A percentile compares a stretch with the other conserved stretches of the same genome.
Evolutionary conservation across 1,140 invertebrate species (phyloP).

Genomic region (Drosophila parvula): DNA sequence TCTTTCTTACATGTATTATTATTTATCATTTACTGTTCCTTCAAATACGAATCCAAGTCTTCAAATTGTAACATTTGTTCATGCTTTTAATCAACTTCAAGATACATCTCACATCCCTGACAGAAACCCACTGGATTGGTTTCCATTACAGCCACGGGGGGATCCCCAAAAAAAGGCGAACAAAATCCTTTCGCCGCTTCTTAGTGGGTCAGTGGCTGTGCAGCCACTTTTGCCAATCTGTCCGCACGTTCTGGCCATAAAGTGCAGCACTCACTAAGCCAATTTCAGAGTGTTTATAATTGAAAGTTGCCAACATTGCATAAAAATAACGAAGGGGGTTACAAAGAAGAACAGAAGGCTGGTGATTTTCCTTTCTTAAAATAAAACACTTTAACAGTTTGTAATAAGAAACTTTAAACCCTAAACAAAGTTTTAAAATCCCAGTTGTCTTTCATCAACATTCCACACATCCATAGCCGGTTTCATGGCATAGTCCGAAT

Average conservation of each 20-base stretch:
- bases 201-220: conserved; percentile 1
- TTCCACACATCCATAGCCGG: background rate
- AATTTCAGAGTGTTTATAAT: conserved; percentile 61
- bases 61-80: conserved; percentile 3
- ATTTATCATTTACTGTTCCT: background rate
- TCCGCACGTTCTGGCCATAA: conserved; percentile 49
- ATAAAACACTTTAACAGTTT: background rate
- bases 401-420: no score
- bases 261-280: conserved; percentile 47
- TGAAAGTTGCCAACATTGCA: conserved; percentile 36
- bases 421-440: no score
- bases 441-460: background rate
- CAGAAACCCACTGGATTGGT: conserved; percentile 30
- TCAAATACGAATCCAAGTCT: background rate
- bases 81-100: conserved; percentile 14
- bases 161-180: background rate
- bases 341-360: background rate
- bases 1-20: no score
- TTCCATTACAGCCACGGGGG: background rate
- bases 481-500: background rate
- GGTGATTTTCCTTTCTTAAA: background rate
- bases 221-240: conserved; percentile 32
- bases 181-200: background rate
- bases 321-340: background rate
- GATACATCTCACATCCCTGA: conserved; percentile 5